Conservation (phyloP, 1,140 invertebrate species). For the Melitaea cinxia region DNA sequence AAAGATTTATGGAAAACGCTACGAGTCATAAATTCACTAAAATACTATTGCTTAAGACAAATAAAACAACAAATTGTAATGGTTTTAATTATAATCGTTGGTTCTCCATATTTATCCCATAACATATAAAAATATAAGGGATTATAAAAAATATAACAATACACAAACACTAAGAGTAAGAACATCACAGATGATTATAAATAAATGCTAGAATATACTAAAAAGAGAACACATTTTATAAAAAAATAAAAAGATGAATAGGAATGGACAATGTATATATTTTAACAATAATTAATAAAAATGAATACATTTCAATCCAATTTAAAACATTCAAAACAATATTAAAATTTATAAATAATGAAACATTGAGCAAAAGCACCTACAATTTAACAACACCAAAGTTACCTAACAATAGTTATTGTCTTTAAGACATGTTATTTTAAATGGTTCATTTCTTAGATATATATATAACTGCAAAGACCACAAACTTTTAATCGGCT, state of each 20-base stretch:
- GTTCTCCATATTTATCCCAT: constrained; percentile 22
- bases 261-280: background rate
- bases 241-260: background rate
- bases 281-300: background rate
- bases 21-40: no score
- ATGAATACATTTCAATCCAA: background rate
- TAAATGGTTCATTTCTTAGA: no score
- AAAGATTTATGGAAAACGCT: no score
- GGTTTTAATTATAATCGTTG: constrained; percentile 19
- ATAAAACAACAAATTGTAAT: background rate
- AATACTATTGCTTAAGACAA: no score
- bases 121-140: constrained; percentile 15
- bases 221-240: constrained; percentile 19
- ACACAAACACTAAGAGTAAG: constrained; percentile 15
- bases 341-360: background rate
- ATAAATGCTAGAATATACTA: constrained; percentile 34
- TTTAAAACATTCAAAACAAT: no score
- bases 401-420: background rate
- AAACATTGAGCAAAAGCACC: constrained; percentile 12
- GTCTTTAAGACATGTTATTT: background rate
- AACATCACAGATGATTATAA: constrained; percentile 33
- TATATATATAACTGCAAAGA: no score
- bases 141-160: constrained; percentile 21
- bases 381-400: background rate
- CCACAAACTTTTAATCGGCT: no score